Evolutionary conservation across 2,797 vertebrate species (phyloP).

Genomic region (Tamandua tetradactyla): DNA sequence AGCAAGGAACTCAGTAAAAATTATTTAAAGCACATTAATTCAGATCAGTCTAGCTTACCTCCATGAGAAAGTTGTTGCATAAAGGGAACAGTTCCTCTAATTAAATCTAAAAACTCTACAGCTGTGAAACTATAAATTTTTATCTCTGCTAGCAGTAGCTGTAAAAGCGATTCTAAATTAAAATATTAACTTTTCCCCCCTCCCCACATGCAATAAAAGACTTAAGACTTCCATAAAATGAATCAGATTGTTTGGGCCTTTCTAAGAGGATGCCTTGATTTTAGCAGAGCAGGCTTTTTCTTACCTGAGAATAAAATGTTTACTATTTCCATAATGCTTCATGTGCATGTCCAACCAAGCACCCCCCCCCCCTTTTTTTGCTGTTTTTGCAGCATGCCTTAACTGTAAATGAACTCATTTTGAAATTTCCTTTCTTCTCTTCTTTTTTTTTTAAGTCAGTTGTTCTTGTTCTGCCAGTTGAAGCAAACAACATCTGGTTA

Average conservation of each 20-base stretch:
- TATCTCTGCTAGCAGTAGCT: constrained; percentile 77
- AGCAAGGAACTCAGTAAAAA: constrained; percentile 78
- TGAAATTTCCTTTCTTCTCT: not conserved
- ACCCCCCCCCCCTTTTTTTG: not conserved
- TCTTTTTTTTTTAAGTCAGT: not conserved
- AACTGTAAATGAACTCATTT: constrained; percentile 10
- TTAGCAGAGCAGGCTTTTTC: not conserved
- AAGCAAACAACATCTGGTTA: constrained; percentile 38
- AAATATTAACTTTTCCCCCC: constrained; percentile 77
- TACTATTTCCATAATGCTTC: constrained; percentile 24
- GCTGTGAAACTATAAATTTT: constrained; percentile 83
- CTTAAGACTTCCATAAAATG: constrained; percentile 70
- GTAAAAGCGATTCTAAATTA: constrained; percentile 82
- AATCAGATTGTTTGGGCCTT: constrained; percentile 64
- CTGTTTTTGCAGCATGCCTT: not conserved
- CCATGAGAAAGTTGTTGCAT: constrained; percentile 72
- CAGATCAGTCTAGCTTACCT: constrained; percentile 78
- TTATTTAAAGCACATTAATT: constrained; percentile 79
- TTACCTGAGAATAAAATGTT: not conserved
- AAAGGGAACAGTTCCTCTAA: constrained; percentile 83
- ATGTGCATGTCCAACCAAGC: not conserved
- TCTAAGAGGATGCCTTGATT: not conserved
- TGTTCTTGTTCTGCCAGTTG: not conserved
- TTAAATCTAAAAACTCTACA: constrained; percentile 84
- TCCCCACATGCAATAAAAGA: constrained; percentile 61